Conservation (phyloP, 2,888 invertebrate genomes). For the Podotricha telesiphe region DNA sequence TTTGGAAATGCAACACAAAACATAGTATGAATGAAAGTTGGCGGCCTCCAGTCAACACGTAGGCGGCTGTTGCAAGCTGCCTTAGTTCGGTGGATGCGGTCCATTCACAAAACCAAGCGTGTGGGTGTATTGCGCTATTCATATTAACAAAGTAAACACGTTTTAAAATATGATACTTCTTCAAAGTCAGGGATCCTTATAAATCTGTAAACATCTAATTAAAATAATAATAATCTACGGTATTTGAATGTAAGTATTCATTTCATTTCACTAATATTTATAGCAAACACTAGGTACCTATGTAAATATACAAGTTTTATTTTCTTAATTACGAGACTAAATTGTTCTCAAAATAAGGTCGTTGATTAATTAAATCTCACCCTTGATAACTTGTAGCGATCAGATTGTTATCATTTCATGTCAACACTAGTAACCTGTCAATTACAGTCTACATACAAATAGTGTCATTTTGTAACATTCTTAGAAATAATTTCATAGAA, state of each 20-base stretch:
- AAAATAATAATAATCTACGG: not conserved
- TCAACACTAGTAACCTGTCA: conserved; percentile 35
- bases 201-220: conserved; percentile 17
- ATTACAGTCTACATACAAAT: conserved; percentile 29
- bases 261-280: no score
- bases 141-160: conserved; percentile 57
- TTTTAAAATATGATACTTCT: conserved; percentile 40
- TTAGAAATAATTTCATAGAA: conserved; percentile 17
- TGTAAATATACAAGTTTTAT: not conserved
- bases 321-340: not conserved
- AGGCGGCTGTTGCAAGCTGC: conserved; percentile 75
- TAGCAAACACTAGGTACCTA: no score
- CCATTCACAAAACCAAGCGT: conserved; percentile 69
- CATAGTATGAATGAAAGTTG: conserved; percentile 79
- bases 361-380: conserved; percentile 28
- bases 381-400: conserved; percentile 19
- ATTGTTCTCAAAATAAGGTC: not conserved
- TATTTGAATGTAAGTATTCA: not conserved
- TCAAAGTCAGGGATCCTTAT: conserved; percentile 32
- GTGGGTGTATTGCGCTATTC: conserved; percentile 63
- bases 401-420: conserved; percentile 30
- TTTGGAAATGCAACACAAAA: conserved; percentile 43
- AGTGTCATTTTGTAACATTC: conserved; percentile 25
- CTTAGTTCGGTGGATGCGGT: conserved; percentile 50
- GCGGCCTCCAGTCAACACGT: conserved; percentile 74